Evolutionary conservation across 2,797 vertebrate genomes (phyloP), one percentile per base, ranked within the genome.

Genomic region (Platyrinchus mystaceus): DNA sequence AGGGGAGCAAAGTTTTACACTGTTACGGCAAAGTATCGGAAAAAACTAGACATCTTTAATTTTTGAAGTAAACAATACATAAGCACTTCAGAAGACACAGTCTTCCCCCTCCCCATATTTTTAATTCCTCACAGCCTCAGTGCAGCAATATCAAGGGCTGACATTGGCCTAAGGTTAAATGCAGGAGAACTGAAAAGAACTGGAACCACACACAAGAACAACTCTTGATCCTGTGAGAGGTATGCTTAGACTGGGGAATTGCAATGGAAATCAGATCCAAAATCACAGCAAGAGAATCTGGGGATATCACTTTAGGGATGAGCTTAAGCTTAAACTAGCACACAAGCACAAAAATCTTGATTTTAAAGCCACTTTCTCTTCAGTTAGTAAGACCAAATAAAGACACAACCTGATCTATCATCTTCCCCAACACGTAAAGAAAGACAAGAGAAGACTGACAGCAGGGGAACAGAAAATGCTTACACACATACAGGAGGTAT

Each of bases 221-320:
- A 12, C 18, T 32, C 8, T 6, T 50, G 37, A 49, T 53, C 41
- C 58, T 32, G 13, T 32, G 52, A 58, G 78, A 84, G 14, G 12
- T 23, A n/a, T 28, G 34, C 28, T 79, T 67, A 26, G 24, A 22
- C 20, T 24, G 27, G 46, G 87, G 12, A 88, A 55, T 0, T 1
- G 11, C 8, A 6, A 28, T 70, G 20, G 36, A 82, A 90, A 16
- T 47, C n/a, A 78, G 46, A 80, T n/a, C 3, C n/a, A 37, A 60
- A 89, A 59, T 3, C 8, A 2, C 5, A 15, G 36, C 39, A 55
- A 55, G 9, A 16, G 13, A 46, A 76, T 7, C 17, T 21, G 15
- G 22, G 34, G 17, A 74, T 18, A 53, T 39, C 44, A 58, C 0
- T 0, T 13, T n/a, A 81, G 39, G 19, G 8, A 69, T 56, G 11